These are phyloP conservation scores for Lasiommata megera DNA, from an alignment of 2,888 invertebrate genomes.

Conservation along the genomic window DNA sequence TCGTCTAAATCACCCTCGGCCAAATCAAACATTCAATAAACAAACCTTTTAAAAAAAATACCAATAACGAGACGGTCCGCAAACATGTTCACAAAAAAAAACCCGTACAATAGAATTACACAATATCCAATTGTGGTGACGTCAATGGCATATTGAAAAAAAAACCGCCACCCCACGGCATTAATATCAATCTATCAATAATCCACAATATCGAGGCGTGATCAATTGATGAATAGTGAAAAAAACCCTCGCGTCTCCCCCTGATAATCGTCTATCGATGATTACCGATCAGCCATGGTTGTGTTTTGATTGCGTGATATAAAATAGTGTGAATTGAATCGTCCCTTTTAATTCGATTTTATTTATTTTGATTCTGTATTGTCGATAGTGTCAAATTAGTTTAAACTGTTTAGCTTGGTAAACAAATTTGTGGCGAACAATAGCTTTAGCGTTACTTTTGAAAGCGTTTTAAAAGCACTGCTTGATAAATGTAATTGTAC, in stretches of 20 bases:
- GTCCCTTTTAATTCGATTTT: slow-evolving; percentile 41
- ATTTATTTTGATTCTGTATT: slow-evolving; percentile 42
- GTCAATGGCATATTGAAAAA: slow-evolving; percentile 62
- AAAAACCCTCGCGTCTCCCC: slow-evolving; percentile 56
- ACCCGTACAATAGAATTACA: slow-evolving; percentile 59
- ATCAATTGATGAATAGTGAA: slow-evolving; percentile 72
- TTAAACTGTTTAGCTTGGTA: neutral
- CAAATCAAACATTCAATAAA: slow-evolving; percentile 42
- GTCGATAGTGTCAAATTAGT: slow-evolving; percentile 21
- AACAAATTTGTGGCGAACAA: slow-evolving; percentile 4
- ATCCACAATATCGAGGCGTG: slow-evolving; percentile 72
- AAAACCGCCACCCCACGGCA: slow-evolving; percentile 67
- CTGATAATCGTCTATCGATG: slow-evolving; percentile 61
- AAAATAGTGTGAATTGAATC: slow-evolving; percentile 63
- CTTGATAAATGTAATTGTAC: too few species aligned
- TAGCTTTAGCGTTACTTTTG: too few species aligned
- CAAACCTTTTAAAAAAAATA: slow-evolving; percentile 43
- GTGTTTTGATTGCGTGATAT: slow-evolving; percentile 60
- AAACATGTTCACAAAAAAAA: slow-evolving; percentile 57
- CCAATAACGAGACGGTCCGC: slow-evolving; percentile 47
- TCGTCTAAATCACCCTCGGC: slow-evolving; percentile 40
- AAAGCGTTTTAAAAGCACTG: too few species aligned
- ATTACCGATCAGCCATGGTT: slow-evolving; percentile 52
- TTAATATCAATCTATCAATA: slow-evolving; percentile 80
- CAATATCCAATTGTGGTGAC: slow-evolving; percentile 72